A percentile compares a stretch with the other conserved stretches of the same genome.
phyloP scores from a whole-genome alignment of 1,140 invertebrate genomes.

The Berghia stephanieae region DNA sequence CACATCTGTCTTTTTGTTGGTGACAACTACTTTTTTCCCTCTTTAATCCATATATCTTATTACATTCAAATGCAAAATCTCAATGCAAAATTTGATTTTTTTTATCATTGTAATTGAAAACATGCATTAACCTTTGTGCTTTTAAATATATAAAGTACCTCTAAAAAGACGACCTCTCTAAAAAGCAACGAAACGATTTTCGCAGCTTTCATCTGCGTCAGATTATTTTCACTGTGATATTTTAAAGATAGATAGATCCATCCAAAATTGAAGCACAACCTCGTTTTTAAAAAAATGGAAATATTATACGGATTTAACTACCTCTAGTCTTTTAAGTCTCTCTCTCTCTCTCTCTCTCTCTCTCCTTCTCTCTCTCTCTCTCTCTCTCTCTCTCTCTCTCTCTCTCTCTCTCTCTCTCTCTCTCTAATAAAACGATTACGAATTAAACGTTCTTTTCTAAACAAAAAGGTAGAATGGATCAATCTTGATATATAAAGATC shows the following conservation, averaged over 20 bases:
- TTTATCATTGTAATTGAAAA: too few species aligned
- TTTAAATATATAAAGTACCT: too few species aligned
- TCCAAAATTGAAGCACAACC: not conserved
- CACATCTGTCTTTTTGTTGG: too few species aligned
- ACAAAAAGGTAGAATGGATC: not conserved
- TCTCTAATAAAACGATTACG: not conserved
- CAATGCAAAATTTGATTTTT: too few species aligned
- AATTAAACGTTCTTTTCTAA: not conserved
- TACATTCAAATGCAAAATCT: too few species aligned
- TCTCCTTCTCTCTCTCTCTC: conserved; percentile 27
- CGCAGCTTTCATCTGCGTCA: conserved; percentile 3
- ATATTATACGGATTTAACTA: not conserved
- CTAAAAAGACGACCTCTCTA: not conserved
- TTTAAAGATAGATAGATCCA: not conserved
- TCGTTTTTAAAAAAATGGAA: not conserved
- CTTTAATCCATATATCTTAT: too few species aligned
- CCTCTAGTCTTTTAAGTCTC: not conserved
- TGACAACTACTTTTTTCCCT: too few species aligned
- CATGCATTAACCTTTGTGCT: too few species aligned
- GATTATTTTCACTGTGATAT: not conserved
- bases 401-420: conserved; percentile 14
- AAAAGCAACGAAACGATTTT: not conserved
- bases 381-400: conserved; percentile 23
- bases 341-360: not conserved
- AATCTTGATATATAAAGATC: not conserved